Conservation (phyloP, 2,888 invertebrate genomes). For the Orthonychiurus folsomi region DNA sequence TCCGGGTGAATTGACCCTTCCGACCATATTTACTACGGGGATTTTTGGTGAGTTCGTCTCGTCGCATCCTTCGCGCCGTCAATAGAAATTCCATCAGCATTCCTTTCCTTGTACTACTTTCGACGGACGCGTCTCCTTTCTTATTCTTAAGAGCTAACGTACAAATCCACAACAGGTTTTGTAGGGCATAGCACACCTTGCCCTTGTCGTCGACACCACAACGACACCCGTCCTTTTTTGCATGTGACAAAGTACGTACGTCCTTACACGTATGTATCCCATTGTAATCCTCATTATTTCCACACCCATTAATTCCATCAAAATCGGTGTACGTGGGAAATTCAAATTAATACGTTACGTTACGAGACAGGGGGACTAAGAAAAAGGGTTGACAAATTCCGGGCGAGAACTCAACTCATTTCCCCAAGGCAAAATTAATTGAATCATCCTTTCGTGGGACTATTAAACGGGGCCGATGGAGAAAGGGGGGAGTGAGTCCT, state of each 20-base stretch:
- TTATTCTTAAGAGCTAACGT: too few relatives aligned
- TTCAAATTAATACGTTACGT: too few relatives aligned
- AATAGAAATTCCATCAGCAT: background rate
- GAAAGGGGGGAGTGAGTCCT: too few relatives aligned
- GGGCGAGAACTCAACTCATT: conserved; percentile 1
- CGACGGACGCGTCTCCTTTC: too few relatives aligned
- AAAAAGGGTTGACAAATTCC: conserved; percentile 11
- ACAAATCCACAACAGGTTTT: too few relatives aligned
- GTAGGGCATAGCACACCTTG: too few relatives aligned
- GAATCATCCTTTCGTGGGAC: conserved; percentile 12
- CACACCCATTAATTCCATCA: background rate
- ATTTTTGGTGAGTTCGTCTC: background rate
- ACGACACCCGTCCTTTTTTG: too few relatives aligned
- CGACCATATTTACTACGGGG: background rate
- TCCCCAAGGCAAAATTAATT: conserved; percentile 14
- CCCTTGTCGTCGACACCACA: too few relatives aligned
- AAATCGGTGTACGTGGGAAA: too few relatives aligned
- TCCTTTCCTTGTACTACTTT: background rate
- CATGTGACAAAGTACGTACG: background rate
- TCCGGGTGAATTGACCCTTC: background rate
- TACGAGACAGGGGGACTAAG: too few relatives aligned
- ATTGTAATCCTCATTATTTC: background rate
- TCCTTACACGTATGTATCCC: background rate
- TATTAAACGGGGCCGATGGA: conserved; percentile 14
- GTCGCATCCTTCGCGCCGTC: background rate